Evolutionary conservation across 1,140 invertebrate genomes (phyloP), one percentile per base, ranked within the genome.

Genomic region (Macrobrachium rosenbergii): DNA sequence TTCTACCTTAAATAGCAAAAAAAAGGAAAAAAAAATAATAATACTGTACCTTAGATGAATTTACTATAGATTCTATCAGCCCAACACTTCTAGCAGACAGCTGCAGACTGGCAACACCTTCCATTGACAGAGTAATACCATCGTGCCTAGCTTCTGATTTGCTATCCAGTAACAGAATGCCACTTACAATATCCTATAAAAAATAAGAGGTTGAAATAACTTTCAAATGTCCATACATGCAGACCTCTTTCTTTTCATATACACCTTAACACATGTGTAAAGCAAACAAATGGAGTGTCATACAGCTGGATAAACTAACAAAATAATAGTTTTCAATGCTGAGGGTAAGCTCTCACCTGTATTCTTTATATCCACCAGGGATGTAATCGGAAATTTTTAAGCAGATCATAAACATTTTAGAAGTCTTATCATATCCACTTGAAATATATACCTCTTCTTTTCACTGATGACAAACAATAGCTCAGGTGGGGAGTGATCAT

Each of bases 71-170:
- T 92, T 99, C 98, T 92, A 99, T 96, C 62, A 98, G 95, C 0
- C 98, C 98, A 89, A 97, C 96, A 93, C 96, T 98, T 92, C 99
- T 99, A 19, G 96, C 95, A 91, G 97, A 98, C 0, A 98, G 92
- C 91, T 99, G 97, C 78, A 99, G 92, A 91, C 96, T 97, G 0
- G 99, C 97, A 23, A 94, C 93, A 1, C 98, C 98, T 91, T 99
- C 98, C 92, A 98, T 94, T 2, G 93, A 93, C 2, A 99, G 92
- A 12, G 93, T 94, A 75, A 99, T 96, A 2, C 98, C 98, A 93
- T 99, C 98, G 91, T 99, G 98, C 91, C 96, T 96, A 0, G 96
- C 92, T 90, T 99, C 97, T 10, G 94, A 93, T 90, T 94, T 94
- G 75, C 78, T 86, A 21, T 87, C 85, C 17, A 87, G 45, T 28